Conservation (phyloP, 1,140 invertebrate genomes). For the Brachionus manjavacas region DNA sequence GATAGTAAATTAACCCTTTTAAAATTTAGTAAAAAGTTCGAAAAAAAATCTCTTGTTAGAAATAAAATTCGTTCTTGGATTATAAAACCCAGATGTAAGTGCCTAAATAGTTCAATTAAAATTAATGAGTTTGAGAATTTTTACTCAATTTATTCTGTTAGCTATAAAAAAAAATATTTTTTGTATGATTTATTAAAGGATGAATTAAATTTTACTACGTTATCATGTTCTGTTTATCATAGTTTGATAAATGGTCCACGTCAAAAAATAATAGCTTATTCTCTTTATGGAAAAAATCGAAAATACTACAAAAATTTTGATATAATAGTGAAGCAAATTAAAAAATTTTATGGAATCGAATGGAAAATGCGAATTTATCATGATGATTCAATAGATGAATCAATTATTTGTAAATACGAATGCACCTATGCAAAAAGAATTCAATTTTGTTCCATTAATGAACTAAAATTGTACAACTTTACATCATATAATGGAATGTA, state of each 20-base stretch:
- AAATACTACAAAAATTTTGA: conserved; percentile 8
- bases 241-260: neutral
- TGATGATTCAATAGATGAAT: conserved; percentile 16
- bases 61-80: neutral
- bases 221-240: conserved; percentile 15
- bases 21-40: neutral
- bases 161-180: neutral
- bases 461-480: neutral
- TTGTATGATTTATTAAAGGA: neutral
- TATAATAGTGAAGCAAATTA: neutral
- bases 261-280: conserved; percentile 11
- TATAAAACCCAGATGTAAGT: neutral
- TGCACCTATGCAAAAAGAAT: neutral
- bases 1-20: neutral
- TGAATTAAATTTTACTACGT: neutral
- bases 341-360: neutral
- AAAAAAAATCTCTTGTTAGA: neutral
- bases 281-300: conserved; percentile 30
- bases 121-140: neutral
- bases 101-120: neutral
- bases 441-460: conserved; percentile 4
- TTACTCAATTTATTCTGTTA: neutral
- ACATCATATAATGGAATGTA: neutral
- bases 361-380: conserved; percentile 38
- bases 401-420: conserved; percentile 18